A percentile compares a stretch with the other conserved stretches of the same genome.
Evolutionary conservation across 2,888 invertebrate genomes (phyloP).

Genomic region (Euplagia quadripunctaria): DNA sequence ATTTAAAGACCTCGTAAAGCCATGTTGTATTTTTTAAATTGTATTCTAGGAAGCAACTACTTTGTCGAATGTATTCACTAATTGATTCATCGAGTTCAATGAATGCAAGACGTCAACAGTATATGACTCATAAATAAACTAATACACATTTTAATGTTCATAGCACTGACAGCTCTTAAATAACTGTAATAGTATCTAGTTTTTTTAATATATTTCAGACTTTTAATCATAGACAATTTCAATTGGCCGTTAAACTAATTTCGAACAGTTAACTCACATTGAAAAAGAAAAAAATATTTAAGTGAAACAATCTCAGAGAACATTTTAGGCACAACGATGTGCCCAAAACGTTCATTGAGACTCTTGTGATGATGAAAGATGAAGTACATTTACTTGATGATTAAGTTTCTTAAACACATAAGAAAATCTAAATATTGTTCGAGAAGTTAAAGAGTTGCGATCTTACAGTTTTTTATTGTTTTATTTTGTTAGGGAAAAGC

Average conservation of each 20-base stretch:
- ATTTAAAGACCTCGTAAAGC: constrained; percentile 4
- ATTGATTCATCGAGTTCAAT: constrained; percentile 23
- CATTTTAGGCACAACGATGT: background rate
- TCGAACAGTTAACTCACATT: background rate
- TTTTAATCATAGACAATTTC: background rate
- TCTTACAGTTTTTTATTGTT: background rate
- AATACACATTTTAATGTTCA: background rate
- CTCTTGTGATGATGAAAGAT: background rate
- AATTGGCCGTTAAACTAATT: background rate
- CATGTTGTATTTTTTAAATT: constrained; percentile 12
- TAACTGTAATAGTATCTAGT: background rate
- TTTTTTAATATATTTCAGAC: background rate
- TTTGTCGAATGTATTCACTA: constrained; percentile 29
- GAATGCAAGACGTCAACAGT: constrained; percentile 14
- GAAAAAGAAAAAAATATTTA: background rate
- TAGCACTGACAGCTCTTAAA: background rate
- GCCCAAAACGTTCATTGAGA: background rate
- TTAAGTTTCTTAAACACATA: no score
- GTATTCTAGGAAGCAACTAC: constrained; percentile 14
- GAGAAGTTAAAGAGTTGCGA: no score
- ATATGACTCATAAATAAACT: constrained; percentile 32
- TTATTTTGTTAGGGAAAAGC: background rate
- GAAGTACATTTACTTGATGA: no score
- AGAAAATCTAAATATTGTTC: no score
- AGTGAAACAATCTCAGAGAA: background rate